Conservation (phyloP, 2,888 invertebrate species). For the Pantelozetes paolii region DNA sequence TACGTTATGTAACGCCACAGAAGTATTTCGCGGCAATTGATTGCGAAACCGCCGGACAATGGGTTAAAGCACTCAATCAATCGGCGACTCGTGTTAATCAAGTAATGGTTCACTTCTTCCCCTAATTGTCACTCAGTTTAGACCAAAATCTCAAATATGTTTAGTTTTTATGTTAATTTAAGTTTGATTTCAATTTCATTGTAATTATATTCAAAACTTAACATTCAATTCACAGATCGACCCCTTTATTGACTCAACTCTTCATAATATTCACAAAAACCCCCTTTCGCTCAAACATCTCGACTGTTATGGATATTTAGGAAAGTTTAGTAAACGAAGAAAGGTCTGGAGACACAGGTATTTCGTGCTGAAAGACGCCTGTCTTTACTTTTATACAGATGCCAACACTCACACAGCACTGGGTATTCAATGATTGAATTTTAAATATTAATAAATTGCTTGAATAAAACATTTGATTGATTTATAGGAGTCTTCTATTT, state of each 20-base stretch:
- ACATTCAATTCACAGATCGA: slow-evolving; percentile 54
- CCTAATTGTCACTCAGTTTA: neutral
- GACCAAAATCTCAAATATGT: neutral
- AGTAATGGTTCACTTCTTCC: slow-evolving; percentile 53
- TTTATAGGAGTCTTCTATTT: slow-evolving; percentile 78
- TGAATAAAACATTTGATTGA: slow-evolving; percentile 1
- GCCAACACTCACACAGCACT: slow-evolving; percentile 79
- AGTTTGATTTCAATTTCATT: neutral
- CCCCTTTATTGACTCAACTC: slow-evolving; percentile 69
- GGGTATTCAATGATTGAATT: slow-evolving; percentile 59
- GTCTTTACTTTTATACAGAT: slow-evolving; percentile 87
- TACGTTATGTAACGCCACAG: slow-evolving; percentile 60
- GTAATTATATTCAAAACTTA: too few relatives aligned
- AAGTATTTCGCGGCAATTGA: slow-evolving; percentile 75
- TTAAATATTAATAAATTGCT: neutral
- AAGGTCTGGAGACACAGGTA: slow-evolving; percentile 82
- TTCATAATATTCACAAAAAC: slow-evolving; percentile 74
- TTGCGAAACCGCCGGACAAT: slow-evolving; percentile 63
- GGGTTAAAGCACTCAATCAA: slow-evolving; percentile 72
- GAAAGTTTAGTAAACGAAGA: slow-evolving; percentile 69
- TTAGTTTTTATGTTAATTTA: neutral
- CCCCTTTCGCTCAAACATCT: slow-evolving; percentile 69
- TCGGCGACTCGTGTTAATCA: slow-evolving; percentile 70
- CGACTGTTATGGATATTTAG: slow-evolving; percentile 88
- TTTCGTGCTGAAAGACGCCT: slow-evolving; percentile 91